Evolutionary conservation across 2,797 vertebrate species (phyloP).

Genomic region (Eremophila alpestris): DNA sequence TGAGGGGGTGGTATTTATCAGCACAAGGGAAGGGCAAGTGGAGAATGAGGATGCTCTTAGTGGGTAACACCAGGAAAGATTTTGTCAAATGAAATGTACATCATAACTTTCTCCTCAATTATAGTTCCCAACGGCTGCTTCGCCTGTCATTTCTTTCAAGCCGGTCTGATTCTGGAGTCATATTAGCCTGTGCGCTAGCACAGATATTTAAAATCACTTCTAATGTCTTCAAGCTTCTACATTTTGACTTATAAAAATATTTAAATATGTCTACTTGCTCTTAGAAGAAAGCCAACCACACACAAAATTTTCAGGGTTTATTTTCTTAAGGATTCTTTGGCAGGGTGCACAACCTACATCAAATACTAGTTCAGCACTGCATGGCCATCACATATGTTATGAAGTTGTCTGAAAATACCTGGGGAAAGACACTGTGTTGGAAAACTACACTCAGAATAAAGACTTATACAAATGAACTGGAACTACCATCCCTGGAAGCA

Average conservation of each 20-base stretch:
- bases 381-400: neutral
- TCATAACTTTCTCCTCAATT: neutral
- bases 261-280: neutral
- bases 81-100: neutral
- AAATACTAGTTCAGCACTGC: neutral
- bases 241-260: neutral
- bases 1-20: conserved; percentile 41
- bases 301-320: neutral
- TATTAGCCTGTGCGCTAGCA: neutral
- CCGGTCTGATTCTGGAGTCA: neutral
- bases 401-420: neutral
- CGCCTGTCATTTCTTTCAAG: neutral
- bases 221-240: neutral
- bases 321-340: neutral
- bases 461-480: neutral
- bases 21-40: neutral
- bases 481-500: neutral
- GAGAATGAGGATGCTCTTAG: neutral
- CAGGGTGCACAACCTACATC: neutral
- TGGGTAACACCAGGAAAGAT: neutral
- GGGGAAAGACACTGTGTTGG: neutral
- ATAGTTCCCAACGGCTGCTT: neutral
- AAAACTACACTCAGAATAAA: neutral
- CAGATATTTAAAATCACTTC: neutral
- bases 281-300: neutral